Evolutionary conservation across 2,797 vertebrate genomes (phyloP), one percentile per base, ranked within the genome.

Genomic region (Chanos chanos): DNA sequence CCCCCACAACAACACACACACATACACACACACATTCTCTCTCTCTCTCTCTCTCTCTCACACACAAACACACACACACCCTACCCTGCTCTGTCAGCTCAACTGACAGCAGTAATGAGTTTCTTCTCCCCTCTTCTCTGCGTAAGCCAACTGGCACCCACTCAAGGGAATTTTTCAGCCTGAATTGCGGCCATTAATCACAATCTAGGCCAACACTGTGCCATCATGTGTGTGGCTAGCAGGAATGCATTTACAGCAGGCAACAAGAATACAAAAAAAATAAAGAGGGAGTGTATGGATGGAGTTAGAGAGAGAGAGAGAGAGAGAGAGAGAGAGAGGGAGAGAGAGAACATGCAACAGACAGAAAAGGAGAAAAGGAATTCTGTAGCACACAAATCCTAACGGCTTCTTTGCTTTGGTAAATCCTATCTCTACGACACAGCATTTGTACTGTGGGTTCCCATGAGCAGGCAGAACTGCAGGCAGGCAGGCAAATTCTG

Each of bases 111-210:
- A 83, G 86, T 87, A 91, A 87, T 86, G 81, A 89, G 88, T 87
- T 92, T 90, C 89, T 87, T 87, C 81, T 72, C 63, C 58, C 60
- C 66, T 72, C 52, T 61, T 68, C 78, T 82, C 87, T 77, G 81
- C 71, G 82, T 83, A 77, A 85, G 84, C 86, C 89, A 89, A 88
- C 89, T 92, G 92, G 92, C 92, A 89, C 78, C 59, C 56, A 83
- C 85, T 91, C 92, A 92, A 87, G 86, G 86, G 89, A 87, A 90
- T 89, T 86, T 88, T 86, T 86, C 83, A 83, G 86, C 80, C 87
- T 92, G 90, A 91, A 92, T 89, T 91, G 89, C 64, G 74, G 84
- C 87, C 87, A 86, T 92, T 91, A 91, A 91, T 91, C 87, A 90
- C 89, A 91, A 92, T 89, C 87, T 77, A 76, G 81, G 87, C 89